Evolutionary conservation across 2,797 vertebrate genomes (phyloP), one percentile per base, ranked within the genome.

Genomic region (Jordanella pulchra): DNA sequence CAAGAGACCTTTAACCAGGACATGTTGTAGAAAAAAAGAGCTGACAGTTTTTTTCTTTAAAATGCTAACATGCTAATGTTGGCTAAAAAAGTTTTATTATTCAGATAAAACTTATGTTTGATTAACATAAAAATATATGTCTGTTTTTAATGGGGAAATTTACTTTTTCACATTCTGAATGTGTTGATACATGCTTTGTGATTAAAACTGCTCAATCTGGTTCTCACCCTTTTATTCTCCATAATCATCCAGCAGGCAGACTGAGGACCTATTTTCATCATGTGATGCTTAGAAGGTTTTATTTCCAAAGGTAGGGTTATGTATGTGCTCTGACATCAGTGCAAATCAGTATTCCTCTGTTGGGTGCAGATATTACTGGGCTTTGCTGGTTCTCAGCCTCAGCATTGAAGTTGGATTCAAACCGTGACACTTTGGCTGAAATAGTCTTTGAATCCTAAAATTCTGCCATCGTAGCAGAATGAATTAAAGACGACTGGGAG

Each of bases 401-500:
- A 25, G 73, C 64, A 70, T 60, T 23, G 47, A 39, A 61, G 76
- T 83, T 78, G 63, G 76, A 89, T 88, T 23, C 64, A 65, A 79
- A 56, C 39, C 0, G 6, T 72, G 77, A 72, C 79, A 71, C 74
- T 12, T 58, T 60, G 44, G 63, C 75, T 68, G 73, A 65, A 76
- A 70, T 51, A 70, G 47, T 51, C 54, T 7, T 28, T 17, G 11
- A 78, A 51, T 53, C 47, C 77, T 50, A 9, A 1, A 27, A 74
- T 80, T 82, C 39, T 80, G 78, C 84, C 58, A 67, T 44, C 58
- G 10, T 77, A 78, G 84, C 86, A 73, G 65, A 72, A 69, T 72
- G 65, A 86, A 72, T 72, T 56, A 72, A 77, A 82, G 48, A 1
- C 15, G 67, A 42, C 70, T n/a, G 30, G 30, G 39, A 71, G 71